Percentiles rank a stretch among this genome's conserved stretches.
These are phyloP conservation scores for Brachyptera risi DNA, from an alignment of 2,888 invertebrate genomes.

Conservation along the genomic window DNA sequence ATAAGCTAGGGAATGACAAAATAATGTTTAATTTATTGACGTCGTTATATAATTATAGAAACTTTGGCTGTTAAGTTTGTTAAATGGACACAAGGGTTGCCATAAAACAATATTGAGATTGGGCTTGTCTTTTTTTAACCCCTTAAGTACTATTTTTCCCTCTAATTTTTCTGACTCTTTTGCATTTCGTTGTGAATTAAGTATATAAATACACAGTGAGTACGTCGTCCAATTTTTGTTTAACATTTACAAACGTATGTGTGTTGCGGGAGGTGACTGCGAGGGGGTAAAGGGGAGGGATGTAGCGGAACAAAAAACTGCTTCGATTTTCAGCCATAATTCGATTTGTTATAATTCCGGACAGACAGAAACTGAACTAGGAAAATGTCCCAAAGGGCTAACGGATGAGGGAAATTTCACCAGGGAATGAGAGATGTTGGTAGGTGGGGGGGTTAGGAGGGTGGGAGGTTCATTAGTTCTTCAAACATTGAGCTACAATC, in stretches of 20 bases:
- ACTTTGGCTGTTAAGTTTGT: too few relatives aligned
- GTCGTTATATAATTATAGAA: too few relatives aligned
- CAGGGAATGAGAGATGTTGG: slow-evolving; percentile 16
- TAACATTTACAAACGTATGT: slow-evolving; percentile 24
- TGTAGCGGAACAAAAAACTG: slow-evolving; percentile 26
- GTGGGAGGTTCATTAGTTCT: slow-evolving; percentile 33
- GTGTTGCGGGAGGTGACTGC: too few relatives aligned
- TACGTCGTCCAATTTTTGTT: slow-evolving; percentile 16
- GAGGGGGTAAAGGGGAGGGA: too few relatives aligned
- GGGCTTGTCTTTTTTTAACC: too few relatives aligned
- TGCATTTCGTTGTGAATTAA: slow-evolving; percentile 20
- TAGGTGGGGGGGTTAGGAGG: background rate
- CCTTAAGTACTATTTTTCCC: too few relatives aligned
- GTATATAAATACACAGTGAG: slow-evolving; percentile 28
- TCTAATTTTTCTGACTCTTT: slow-evolving; percentile 8
- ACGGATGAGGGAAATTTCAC: slow-evolving; percentile 19
- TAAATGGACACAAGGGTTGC: too few relatives aligned
- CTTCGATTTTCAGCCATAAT: slow-evolving; percentile 33
- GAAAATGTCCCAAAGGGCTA: slow-evolving; percentile 18
- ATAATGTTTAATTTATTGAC: too few relatives aligned
- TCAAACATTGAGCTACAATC: slow-evolving; percentile 32
- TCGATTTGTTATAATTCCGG: slow-evolving; percentile 32
- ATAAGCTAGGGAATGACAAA: too few relatives aligned
- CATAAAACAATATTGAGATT: too few relatives aligned
- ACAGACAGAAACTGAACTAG: slow-evolving; percentile 25